A percentile compares a stretch with the other conserved stretches of the same genome.
Evolutionary conservation across 1,140 invertebrate genomes (phyloP).

Genomic region (Lutraria rhynchaena): DNA sequence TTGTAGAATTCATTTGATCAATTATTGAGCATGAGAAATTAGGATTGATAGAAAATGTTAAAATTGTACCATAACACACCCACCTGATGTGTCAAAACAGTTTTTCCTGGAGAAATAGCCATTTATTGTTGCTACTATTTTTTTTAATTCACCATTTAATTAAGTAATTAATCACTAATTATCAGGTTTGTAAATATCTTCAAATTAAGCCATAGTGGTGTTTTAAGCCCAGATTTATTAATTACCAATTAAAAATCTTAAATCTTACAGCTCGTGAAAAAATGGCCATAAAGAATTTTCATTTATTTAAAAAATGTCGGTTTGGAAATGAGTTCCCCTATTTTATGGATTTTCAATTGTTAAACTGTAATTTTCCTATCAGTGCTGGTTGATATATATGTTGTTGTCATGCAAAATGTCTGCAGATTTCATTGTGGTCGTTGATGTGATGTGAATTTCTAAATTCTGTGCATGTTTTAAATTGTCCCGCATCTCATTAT

Average conservation of each 20-base stretch:
- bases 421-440: constrained; percentile 20
- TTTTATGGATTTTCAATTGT: constrained; percentile 52
- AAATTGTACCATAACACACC: too few relatives aligned
- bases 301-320: constrained; percentile 51
- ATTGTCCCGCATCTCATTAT: neutral
- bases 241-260: constrained; percentile 40
- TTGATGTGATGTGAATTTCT: neutral
- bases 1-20: too few relatives aligned
- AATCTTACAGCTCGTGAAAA: constrained; percentile 36
- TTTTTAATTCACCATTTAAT: too few relatives aligned
- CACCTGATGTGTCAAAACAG: too few relatives aligned
- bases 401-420: constrained; percentile 43
- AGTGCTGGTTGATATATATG: constrained; percentile 42
- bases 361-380: constrained; percentile 54
- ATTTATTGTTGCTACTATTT: too few relatives aligned
- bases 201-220: constrained; percentile 33
- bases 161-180: too few relatives aligned
- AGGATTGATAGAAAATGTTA: too few relatives aligned
- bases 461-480: constrained; percentile 18
- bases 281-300: constrained; percentile 42
- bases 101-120: too few relatives aligned
- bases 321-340: constrained; percentile 40
- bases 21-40: too few relatives aligned
- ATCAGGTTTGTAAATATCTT: constrained; percentile 22
- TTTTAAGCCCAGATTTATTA: constrained; percentile 29